These are phyloP conservation scores for Oxystoma pomonae DNA, from an alignment of 2,888 invertebrate genomes.

Conservation along the genomic window DNA sequence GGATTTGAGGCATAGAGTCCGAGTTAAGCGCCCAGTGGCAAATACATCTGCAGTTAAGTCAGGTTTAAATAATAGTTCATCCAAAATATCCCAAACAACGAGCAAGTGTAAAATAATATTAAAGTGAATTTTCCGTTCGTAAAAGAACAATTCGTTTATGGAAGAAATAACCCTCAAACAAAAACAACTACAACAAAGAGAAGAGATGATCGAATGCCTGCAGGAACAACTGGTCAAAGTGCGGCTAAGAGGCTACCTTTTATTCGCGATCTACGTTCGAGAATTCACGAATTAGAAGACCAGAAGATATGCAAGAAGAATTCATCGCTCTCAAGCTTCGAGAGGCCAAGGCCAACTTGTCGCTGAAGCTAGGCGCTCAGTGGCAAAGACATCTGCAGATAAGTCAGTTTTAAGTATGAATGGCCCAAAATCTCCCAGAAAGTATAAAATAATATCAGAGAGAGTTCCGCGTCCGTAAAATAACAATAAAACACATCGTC, in stretches of 20 bases:
- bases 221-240: conserved; percentile 94
- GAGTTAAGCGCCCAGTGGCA: conserved; percentile 90
- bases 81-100: no score
- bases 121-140: no score
- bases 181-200: conserved; percentile 68
- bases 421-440: no score
- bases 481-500: no score
- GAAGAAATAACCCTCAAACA: conserved; percentile 73
- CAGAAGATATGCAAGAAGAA: conserved; percentile 96
- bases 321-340: conserved; percentile 94
- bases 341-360: conserved; percentile 95
- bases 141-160: conserved; percentile 61
- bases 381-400: conserved; percentile 80
- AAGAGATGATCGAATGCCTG: conserved; percentile 88
- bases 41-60: conserved; percentile 65
- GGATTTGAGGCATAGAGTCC: conserved; percentile 85
- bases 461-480: no score
- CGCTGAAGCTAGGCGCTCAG: conserved; percentile 83
- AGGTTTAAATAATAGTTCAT: no score
- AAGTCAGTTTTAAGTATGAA: no score
- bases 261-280: conserved; percentile 79
- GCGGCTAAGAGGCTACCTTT: conserved; percentile 81
- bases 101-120: no score
- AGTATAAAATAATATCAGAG: no score
- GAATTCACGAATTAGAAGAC: conserved; percentile 86